Evolutionary conservation across 2,797 vertebrate genomes (phyloP), one percentile per base, ranked within the genome.

Genomic region (Enteromius anoplus): DNA sequence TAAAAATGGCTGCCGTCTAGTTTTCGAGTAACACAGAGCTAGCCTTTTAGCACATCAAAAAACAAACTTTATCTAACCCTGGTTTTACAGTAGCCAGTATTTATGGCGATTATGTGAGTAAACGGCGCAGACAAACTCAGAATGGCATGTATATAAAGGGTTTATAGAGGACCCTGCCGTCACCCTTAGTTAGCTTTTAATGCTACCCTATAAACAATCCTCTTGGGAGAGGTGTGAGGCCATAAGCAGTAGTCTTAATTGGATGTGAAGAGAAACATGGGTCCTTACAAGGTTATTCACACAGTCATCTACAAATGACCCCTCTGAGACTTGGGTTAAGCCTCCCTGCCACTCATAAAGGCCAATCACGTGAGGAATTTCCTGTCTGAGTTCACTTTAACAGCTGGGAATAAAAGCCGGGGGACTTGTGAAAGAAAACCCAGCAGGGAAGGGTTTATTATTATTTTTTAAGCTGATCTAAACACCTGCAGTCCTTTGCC

Each of bases 281-380:
- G 93, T 91, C 93, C 92, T 92, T 93, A 93, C 94, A 95, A 96
- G 94, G 94, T 94, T 95, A 95, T 96, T 96, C 95, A 95, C 93
- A 94, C 91, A 93, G 92, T 93, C 91, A 90, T 95, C 94, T 90
- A 91, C 92, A 94, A 95, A 96, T 94, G 94, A 96, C 95, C 95
- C 93, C 94, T 94, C 89, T 85, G 94, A 82, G 93, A 94, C 92
- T 92, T 0, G 88, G 91, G 91, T 94, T 94, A 92, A 95, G 93
- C 94, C 93, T 92, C 93, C 91, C 91, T 47, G 75, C 91, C 93
- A 92, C 95, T 94, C 94, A 93, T 95, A 96, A 96, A 96, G 95
- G 93, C 94, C 93, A 94, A 95, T 96, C 95, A 95, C 93, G 93
- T 96, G 95, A 95, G 95, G 94, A 95, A 96, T 96, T 97, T 97